Conservation (phyloP, 2,888 invertebrate species). For the Drosophila nigricruria region DNA sequence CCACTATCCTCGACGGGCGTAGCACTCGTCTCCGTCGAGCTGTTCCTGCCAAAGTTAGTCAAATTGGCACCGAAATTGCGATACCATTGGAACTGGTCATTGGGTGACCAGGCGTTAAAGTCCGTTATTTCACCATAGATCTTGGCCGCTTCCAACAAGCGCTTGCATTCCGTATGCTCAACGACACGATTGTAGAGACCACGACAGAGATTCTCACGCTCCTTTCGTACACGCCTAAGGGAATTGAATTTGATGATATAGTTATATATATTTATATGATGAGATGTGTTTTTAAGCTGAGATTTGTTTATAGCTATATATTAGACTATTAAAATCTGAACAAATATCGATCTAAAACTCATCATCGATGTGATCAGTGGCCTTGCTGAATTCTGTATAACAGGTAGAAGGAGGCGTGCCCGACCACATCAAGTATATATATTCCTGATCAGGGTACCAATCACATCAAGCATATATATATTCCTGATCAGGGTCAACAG, state of each 20-base stretch:
- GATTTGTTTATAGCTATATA: no score
- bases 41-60: slow-evolving; percentile 67
- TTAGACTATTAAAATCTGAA: no score
- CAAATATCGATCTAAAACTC: no score
- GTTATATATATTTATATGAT: not conserved
- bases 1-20: slow-evolving; percentile 63
- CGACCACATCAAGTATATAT: no score
- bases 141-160: slow-evolving; percentile 86
- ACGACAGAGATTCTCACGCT: slow-evolving; percentile 91
- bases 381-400: no score
- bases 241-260: not conserved
- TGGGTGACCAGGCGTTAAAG: slow-evolving; percentile 83
- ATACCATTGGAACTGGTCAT: slow-evolving; percentile 77
- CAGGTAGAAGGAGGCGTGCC: no score
- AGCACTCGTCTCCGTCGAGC: slow-evolving; percentile 36
- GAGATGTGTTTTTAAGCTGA: no score
- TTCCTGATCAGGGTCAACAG: no score
- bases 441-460: no score
- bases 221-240: slow-evolving; percentile 90
- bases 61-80: slow-evolving; percentile 78
- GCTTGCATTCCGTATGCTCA: slow-evolving; percentile 88
- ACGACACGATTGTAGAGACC: slow-evolving; percentile 88
- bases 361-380: no score
- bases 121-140: slow-evolving; percentile 85
- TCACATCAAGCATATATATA: no score